Evolutionary conservation across 2,797 vertebrate species (phyloP), one percentile per base, ranked within the genome.

Genomic region (Spinibarbus caldwelli): DNA sequence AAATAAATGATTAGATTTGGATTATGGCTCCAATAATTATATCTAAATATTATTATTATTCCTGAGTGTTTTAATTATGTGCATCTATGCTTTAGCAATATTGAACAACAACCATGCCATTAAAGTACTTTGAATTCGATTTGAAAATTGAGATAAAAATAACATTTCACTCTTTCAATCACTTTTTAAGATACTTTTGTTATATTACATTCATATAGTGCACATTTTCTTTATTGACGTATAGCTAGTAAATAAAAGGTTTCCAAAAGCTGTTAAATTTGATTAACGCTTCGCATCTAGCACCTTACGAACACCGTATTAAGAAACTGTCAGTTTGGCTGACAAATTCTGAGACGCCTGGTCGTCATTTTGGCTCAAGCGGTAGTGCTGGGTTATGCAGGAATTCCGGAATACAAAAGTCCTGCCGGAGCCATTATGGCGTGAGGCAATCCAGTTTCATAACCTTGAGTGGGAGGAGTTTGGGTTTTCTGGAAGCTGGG

Each of bases 391-490:
- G 21, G 62, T 73, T 29, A 57, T 2, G 6, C 45, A 38, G 80
- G 2, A 34, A 90, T 80, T n/a, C 75, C 85, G 75, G 83, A 87
- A 62, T 80, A 88, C 78, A 29, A 78, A 45, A 49, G 0, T 84
- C 71, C 80, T 90, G 91, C 19, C 29, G 73, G 93, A 92, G 91
- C 94, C 95, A 92, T 92, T 87, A 95, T 95, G 95, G 95, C 88
- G 91, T 89, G 67, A 82, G n/a, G 76, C 26, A 80, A 77, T 73
- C 45, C 91, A 94, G 95, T 93, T 95, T 94, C 95, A 87, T 93
- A 94, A 93, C 89, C 82, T 72, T 49, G 84, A 85, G 92, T 92
- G 84, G 94, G 95, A 87, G 95, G 94, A 93, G 95, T 90, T 85
- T 89, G 83, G 92, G 34, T 76, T 87, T 93, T 93, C 91, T 93